Evolutionary conservation across 1,140 invertebrate species (phyloP), one percentile per base, ranked within the genome.

Genomic region (Mylabris phalerata): DNA sequence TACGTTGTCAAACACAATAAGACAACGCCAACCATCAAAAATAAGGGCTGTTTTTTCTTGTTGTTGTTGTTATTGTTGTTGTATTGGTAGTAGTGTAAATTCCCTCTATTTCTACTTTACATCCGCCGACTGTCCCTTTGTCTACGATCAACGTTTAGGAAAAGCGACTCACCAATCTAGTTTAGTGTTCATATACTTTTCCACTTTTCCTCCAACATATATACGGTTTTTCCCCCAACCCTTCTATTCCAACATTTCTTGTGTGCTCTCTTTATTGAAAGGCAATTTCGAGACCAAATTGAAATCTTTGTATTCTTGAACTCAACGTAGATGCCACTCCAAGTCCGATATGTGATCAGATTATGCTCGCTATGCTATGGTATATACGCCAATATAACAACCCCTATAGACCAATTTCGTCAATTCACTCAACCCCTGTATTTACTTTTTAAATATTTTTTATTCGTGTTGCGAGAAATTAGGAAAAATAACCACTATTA

Each of bases 251-350:
- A 19, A 19, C 19, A 19, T 19, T 32, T 32, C 7, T 32, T 7
- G 32, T 32, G 32, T 32, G 19, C 19, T 19, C 19, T 19, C 66
- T 70, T 67, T 68, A 71, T 70, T 66, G 70, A 70, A 72, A 73
- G 70, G 70, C 71, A 73, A 73, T 73, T 72, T 72, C 71, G 61
- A 66, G 66, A 60, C 68, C 69, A 73, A 73, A 73, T 73, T 72
- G 71, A 73, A 73, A 73, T 73, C 71, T 73, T 73, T 73, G 68
- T 73, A 69, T 69, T 71, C 65, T 61, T 60, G 66, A 71, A 68
- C 64, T 68, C 66, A 64, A 67, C 66, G 66, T 65, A 62, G 66
- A 69, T 68, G 60, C 63, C 66, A 65, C 69, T 68, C 67, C 67
- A 66, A 65, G 69, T 66, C 68, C 68, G 71, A 72, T 72, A 71